Evolutionary conservation across 2,113 vertebrate genomes (phyloP).

Genomic region (Galbula dea): DNA sequence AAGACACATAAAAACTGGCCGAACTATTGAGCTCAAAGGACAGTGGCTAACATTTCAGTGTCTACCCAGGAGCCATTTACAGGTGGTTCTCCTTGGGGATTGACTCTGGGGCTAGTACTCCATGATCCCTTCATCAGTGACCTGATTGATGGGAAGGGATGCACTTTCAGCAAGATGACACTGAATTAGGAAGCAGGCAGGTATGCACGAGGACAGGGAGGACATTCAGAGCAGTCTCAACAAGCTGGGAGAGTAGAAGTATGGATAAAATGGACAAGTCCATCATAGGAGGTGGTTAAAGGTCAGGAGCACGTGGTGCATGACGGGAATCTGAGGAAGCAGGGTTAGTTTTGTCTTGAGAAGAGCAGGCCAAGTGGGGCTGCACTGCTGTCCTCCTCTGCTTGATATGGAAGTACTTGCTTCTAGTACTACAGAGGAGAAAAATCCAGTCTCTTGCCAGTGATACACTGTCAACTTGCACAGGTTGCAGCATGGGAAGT

Average conservation of each 20-base stretch:
- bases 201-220: not conserved
- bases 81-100: not conserved
- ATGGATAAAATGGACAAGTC: not conserved
- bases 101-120: accelerated
- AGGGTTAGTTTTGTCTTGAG: not conserved
- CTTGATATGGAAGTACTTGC: not conserved
- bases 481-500: not conserved
- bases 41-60: not conserved
- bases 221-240: not conserved
- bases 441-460: not conserved
- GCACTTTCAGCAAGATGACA: not conserved
- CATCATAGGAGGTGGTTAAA: not conserved
- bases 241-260: not conserved
- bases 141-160: not conserved
- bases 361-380: not conserved
- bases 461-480: not conserved
- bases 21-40: not conserved
- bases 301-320: accelerated
- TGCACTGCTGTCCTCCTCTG: not conserved
- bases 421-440: not conserved
- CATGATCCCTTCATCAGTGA: not conserved
- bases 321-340: not conserved
- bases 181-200: not conserved
- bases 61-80: not conserved
- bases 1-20: not conserved